These are phyloP conservation scores for Eidolon helvum DNA, from an alignment of 2,113 vertebrate genomes.

Conservation along the genomic window DNA sequence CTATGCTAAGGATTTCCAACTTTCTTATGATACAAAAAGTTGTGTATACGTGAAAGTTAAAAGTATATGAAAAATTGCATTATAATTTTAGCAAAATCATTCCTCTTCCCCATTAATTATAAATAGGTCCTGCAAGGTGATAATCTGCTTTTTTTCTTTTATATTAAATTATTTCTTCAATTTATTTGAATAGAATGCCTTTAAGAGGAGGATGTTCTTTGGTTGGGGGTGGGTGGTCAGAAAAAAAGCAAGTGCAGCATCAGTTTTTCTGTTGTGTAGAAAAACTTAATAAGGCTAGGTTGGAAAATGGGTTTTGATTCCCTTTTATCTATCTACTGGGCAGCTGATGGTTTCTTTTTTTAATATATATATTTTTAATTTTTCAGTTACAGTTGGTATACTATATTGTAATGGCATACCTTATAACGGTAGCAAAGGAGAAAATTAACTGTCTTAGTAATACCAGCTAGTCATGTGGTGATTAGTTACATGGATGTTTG, in stretches of 20 bases:
- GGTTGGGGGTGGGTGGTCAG: background rate
- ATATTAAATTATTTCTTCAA: slow-evolving; percentile 17
- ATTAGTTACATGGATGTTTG: background rate
- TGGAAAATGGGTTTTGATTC: slow-evolving; percentile 30
- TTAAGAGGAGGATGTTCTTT: background rate
- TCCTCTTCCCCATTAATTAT: background rate
- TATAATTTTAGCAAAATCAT: slow-evolving; percentile 41
- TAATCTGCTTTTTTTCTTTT: slow-evolving; percentile 6
- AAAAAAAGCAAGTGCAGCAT: background rate
- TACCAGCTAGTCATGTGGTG: background rate
- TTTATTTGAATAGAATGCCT: slow-evolving; percentile 28
- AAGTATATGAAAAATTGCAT: background rate
- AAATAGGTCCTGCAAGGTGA: background rate
- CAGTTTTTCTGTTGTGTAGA: background rate
- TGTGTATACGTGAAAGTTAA: background rate
- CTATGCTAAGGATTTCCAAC: background rate
- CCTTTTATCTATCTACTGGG: background rate
- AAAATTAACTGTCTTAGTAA: slow-evolving; percentile 6
- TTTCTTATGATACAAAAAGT: background rate
- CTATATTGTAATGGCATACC: no score
- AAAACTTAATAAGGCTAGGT: background rate
- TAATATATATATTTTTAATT: no score
- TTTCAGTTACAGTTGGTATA: no score
- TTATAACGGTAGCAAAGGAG: background rate
- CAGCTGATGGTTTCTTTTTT: background rate